A percentile compares a stretch with the other conserved stretches of the same genome.
phyloP scores from a whole-genome alignment of 2,888 invertebrate species.

The Byasa hedistus region DNA sequence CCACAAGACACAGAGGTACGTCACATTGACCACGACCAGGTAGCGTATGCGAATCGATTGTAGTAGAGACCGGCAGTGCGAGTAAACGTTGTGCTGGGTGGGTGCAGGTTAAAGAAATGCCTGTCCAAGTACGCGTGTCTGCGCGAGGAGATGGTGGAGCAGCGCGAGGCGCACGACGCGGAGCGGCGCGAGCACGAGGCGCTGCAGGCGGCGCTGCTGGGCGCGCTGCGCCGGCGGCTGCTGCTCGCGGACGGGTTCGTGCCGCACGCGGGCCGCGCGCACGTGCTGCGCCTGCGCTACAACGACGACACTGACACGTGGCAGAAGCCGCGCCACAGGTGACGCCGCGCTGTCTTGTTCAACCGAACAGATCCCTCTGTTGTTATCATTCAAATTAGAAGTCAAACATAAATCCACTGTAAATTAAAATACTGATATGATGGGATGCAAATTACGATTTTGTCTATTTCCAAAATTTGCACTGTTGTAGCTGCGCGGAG shows the following conservation, averaged over 20 bases:
- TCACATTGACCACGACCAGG: not conserved
- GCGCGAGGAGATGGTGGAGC: constrained; percentile 74
- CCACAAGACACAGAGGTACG: constrained; percentile 88
- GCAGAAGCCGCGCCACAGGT: constrained; percentile 45
- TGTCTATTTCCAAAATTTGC: too few species aligned
- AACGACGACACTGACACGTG: constrained; percentile 63
- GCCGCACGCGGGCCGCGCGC: constrained; percentile 73
- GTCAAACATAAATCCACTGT: too few species aligned
- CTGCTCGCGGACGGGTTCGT: constrained; percentile 94
- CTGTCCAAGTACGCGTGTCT: constrained; percentile 87
- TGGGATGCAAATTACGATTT: too few species aligned
- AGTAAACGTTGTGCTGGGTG: not conserved
- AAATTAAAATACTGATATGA: too few species aligned
- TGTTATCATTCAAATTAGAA: too few species aligned
- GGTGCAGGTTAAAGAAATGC: constrained; percentile 90
- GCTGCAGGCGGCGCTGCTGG: constrained; percentile 88
- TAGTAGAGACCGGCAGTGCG: too few species aligned
- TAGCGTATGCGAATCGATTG: too few species aligned
- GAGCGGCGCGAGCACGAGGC: constrained; percentile 96
- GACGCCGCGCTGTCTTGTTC: not conserved
- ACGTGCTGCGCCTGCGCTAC: constrained; percentile 52
- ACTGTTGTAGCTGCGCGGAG: constrained; percentile 46
- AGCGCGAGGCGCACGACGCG: constrained; percentile 90
- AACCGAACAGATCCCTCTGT: too few species aligned
- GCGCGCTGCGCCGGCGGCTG: constrained; percentile 83